These are phyloP conservation scores for Sarcophaga subvicina DNA, from an alignment of 2,888 invertebrate species.

Conservation along the genomic window DNA sequence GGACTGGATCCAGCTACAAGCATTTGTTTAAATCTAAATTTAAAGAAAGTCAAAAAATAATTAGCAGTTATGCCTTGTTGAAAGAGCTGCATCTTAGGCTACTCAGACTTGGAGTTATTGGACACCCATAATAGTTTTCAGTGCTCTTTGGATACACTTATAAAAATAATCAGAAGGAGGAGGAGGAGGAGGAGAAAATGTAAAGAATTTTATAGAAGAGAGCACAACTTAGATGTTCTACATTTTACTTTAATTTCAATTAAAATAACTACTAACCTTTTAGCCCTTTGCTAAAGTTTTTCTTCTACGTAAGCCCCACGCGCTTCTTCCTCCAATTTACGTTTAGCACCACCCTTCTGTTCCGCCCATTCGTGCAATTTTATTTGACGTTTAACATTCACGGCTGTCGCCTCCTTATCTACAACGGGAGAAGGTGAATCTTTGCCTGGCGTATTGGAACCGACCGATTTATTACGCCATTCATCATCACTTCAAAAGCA, in stretches of 20 bases:
- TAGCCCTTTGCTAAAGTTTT: slow-evolving; percentile 85
- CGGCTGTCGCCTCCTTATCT: slow-evolving; percentile 44
- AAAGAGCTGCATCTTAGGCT: background rate
- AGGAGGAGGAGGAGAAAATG: too few relatives aligned
- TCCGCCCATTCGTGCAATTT: slow-evolving; percentile 86
- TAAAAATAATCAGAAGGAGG: too few relatives aligned
- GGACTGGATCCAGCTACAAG: slow-evolving; percentile 71
- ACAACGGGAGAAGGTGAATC: slow-evolving; percentile 62
- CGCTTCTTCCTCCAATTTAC: slow-evolving; percentile 84
- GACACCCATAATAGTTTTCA: too few relatives aligned
- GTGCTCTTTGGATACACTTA: too few relatives aligned
- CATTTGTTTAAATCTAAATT: slow-evolving; percentile 78
- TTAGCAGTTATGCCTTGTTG: background rate
- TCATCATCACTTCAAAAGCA: slow-evolving; percentile 87
- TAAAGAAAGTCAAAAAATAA: background rate
- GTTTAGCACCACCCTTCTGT: slow-evolving; percentile 85
- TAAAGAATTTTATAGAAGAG: too few relatives aligned
- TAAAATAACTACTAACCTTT: slow-evolving; percentile 75
- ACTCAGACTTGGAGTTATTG: too few relatives aligned
- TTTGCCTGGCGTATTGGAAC: slow-evolving; percentile 85
- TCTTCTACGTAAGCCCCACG: slow-evolving; percentile 84
- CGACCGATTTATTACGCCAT: slow-evolving; percentile 85
- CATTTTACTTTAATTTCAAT: background rate
- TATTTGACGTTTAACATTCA: slow-evolving; percentile 82
- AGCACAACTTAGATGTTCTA: too few relatives aligned